Evolutionary conservation across 2,113 vertebrate species (phyloP), one percentile per base, ranked within the genome.

Genomic region (Stigmatopora argus): DNA sequence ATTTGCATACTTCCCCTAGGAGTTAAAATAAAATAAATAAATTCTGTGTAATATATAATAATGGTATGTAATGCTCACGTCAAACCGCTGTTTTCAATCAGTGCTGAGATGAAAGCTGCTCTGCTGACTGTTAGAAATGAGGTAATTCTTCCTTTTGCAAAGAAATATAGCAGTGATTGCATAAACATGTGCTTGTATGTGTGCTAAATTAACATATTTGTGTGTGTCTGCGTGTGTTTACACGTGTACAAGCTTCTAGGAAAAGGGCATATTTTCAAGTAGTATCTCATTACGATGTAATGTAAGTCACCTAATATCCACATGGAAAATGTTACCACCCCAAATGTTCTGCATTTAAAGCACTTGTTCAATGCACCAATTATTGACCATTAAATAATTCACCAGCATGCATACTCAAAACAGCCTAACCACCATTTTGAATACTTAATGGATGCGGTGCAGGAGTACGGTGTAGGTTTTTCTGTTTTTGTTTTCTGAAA

Each of bases 81-180:
- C 38, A 45, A 44, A 45, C 9, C 44, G 59, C 59, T 61, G 59
- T 38, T 61, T 61, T 45, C n/a, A 14, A 12, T 61, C 38, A 61
- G 38, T 14, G 38, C 19, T 45, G n/a, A 21, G 41, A 21, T 23
- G 38, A 61, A 41, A 61, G 74, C 69, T 78, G 69, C 53, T 74
- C 34, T 41, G 35, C 65, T 64, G 66, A 49, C 72, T 67, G 47
- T 72, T 62, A 65, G 62, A 68, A 49, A 77, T 76, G 74, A 80
- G 73, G 73, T 75, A 76, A 80, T 82, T 64, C 17, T 70, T 48
- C 19, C 48, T 57, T 70, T 62, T 48, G 17, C 46, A 31, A 58
- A 78, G 62, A 69, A 76, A 66, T 72, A 38, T 47, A 48, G 48
- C 58, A 5, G n/a, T 48, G 35, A 70, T 64, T 51, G n/a, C 63